Evolutionary conservation across 1,140 invertebrate species (phyloP), one percentile per base, ranked within the genome.

Genomic region (Tenebrio molitor): DNA sequence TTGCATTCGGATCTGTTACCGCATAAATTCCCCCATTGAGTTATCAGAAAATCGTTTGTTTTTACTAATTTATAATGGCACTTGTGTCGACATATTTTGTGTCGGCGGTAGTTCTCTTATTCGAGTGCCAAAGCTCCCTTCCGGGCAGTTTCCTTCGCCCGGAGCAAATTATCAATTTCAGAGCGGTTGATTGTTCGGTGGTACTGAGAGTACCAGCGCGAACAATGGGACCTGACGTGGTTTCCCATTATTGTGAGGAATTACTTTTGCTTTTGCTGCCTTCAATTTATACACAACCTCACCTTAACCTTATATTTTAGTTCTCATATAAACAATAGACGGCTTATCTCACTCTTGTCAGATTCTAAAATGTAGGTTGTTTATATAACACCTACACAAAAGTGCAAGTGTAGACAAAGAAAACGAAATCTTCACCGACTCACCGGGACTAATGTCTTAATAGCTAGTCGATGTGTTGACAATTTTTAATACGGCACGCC

Each of bases 1-100:
- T 76, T 72, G 74, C 74, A 76, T 76, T 76, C 64, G 63, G 46
- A 42, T 76, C 69, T 75, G 44, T 76, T 64, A 53, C 74, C 70
- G 74, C 72, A 74, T 76, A 72, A 73, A 74, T 73, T 46, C 74
- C 67, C 33, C 53, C 74, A 76, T 76, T 76, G 75, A 76, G 73
- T 72, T 76, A 76, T 76, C 75, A 74, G 74, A 74, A 74, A 74
- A 76, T 76, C 74, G 74, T 76, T 76, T 74, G 74, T 76, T 76
- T 74, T 71, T 72, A 69, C 74, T 76, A 76, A 76, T 76, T 76
- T 76, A 76, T 76, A 71, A 29, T 73, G 62, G 67, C 39, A 39
- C 65, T 75, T 73, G 73, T 73, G 74, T 75, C 74, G 71, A 73
- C 71, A 66, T 75, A 73, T 70, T 75, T 73, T 73, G 73, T 62